phyloP scores from a whole-genome alignment of 2,113 vertebrate species.

The Hemiprocne comata region DNA sequence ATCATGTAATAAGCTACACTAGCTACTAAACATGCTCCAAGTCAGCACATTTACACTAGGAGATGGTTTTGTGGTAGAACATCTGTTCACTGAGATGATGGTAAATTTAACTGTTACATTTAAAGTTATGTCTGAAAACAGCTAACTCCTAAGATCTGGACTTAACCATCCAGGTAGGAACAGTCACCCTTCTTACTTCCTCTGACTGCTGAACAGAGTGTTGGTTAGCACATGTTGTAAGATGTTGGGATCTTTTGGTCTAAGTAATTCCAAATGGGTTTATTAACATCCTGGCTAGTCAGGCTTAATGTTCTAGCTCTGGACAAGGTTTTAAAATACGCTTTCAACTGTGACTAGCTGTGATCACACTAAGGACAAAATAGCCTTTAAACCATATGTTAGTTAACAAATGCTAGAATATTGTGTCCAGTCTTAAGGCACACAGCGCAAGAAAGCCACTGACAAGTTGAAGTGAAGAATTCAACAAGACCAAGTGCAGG shows the following conservation, averaged over 20 bases:
- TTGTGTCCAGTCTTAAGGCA: background rate
- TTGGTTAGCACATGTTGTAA: background rate
- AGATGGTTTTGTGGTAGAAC: background rate
- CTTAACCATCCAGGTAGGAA: background rate
- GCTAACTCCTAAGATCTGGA: background rate
- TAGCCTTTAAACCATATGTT: background rate
- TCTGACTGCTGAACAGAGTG: background rate
- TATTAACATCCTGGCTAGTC: background rate
- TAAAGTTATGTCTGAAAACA: background rate
- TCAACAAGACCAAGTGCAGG: too few relatives aligned
- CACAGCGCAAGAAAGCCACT: background rate
- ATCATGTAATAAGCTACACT: background rate
- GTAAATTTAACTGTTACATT: background rate
- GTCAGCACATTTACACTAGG: background rate
- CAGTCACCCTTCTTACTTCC: background rate
- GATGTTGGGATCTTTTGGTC: background rate
- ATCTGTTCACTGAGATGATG: background rate
- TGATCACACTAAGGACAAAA: background rate
- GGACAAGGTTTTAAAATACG: background rate
- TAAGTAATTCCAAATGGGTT: background rate
- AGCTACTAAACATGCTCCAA: background rate
- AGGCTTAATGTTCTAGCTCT: background rate
- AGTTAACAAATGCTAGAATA: background rate
- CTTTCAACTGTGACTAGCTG: background rate
- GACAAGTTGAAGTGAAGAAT: too few relatives aligned